Percentiles rank a stretch among this genome's conserved stretches.
Conservation (phyloP, 1,140 invertebrate species). For the Philaenus spumarius region DNA sequence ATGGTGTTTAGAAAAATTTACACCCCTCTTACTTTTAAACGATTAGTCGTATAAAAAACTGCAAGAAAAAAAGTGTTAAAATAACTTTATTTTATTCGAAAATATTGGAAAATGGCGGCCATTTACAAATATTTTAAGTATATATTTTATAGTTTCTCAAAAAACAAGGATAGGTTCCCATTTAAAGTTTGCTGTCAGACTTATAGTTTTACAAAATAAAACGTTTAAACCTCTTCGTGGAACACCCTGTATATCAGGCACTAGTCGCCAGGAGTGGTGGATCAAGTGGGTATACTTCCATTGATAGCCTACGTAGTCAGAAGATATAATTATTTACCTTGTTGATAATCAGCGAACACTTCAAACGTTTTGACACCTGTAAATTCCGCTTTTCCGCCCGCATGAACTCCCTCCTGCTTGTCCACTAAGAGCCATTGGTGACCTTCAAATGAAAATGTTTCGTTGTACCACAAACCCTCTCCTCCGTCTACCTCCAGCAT, state of each 20-base stretch:
- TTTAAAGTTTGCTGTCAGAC: too few relatives aligned
- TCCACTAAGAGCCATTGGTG: conserved; percentile 89
- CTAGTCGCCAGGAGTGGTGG: background rate
- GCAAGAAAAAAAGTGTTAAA: background rate
- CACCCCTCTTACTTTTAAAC: background rate
- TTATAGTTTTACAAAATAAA: too few relatives aligned
- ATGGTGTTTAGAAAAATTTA: too few relatives aligned
- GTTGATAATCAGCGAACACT: conserved; percentile 92
- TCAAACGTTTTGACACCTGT: conserved; percentile 87
- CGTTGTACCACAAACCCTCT: conserved; percentile 90
- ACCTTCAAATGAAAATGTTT: conserved; percentile 83
- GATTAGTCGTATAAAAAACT: too few relatives aligned
- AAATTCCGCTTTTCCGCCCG: conserved; percentile 91
- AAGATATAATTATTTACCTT: conserved; percentile 50
- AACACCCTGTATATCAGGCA: too few relatives aligned
- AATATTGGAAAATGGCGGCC: too few relatives aligned
- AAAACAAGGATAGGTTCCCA: too few relatives aligned
- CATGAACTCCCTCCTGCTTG: conserved; percentile 91
- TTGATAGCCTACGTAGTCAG: background rate
- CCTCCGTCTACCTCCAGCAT: conserved; percentile 90
- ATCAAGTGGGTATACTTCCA: background rate
- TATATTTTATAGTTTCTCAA: too few relatives aligned
- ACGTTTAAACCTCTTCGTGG: too few relatives aligned
- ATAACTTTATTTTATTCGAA: background rate
- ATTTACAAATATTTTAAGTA: too few relatives aligned